Evolutionary conservation across 2,888 invertebrate species (phyloP).

Genomic region (Sclerodermus sp.): DNA sequence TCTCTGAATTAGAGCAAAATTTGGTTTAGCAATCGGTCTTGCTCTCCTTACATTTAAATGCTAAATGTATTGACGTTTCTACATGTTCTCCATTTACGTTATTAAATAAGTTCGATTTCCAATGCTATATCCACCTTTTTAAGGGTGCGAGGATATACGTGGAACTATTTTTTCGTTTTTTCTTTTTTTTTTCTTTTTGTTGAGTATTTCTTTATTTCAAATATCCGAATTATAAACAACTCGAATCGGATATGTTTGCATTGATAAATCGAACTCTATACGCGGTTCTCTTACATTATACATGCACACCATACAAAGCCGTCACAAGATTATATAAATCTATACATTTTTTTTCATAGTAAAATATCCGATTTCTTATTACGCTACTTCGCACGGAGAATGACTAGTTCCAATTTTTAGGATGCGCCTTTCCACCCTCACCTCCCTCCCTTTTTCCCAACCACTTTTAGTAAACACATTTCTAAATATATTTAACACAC

Average conservation of each 20-base stretch:
- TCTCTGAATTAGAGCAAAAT: constrained; percentile 13
- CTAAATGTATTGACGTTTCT: no score
- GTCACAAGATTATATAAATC: constrained; percentile 35
- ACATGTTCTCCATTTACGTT: no score
- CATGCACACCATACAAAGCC: constrained; percentile 40
- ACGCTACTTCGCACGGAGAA: constrained; percentile 39
- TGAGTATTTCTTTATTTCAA: no score
- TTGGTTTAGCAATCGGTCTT: constrained; percentile 10
- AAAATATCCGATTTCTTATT: constrained; percentile 51
- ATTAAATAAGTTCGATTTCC: no score
- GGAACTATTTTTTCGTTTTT: no score
- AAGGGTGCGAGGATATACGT: no score
- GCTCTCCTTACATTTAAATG: constrained; percentile 9
- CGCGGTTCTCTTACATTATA: constrained; percentile 17
- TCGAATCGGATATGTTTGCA: no score
- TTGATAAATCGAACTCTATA: no score
- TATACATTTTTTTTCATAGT: constrained; percentile 43
- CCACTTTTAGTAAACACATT: constrained; percentile 6
- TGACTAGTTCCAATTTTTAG: constrained; percentile 22
- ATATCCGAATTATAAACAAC: no score
- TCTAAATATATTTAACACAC: constrained; percentile 12
- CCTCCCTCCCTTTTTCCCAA: constrained; percentile 5
- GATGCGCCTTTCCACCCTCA: constrained; percentile 5
- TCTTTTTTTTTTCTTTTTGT: no score
- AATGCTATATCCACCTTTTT: no score